Evolutionary conservation across 2,113 vertebrate genomes (phyloP), one percentile per base, ranked within the genome.

Genomic region (Hoplias malabaricus): DNA sequence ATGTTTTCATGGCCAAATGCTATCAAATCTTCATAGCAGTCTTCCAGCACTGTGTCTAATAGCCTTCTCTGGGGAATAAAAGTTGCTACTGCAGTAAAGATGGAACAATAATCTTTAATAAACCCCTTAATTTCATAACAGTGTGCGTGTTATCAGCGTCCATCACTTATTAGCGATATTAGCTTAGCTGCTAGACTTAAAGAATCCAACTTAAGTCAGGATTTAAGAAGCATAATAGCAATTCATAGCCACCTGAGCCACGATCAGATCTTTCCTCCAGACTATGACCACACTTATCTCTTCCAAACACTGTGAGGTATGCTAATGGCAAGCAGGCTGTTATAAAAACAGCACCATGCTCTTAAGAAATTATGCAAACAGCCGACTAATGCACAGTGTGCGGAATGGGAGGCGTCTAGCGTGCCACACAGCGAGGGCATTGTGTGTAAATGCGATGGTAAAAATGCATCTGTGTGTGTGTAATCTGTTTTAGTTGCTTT

Each of bases 271-370:
- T 59, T 40, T 62, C 33, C 42, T 62, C 31, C 23, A 40, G 23
- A 66, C 14, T 75, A 38, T 5, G 7, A 53, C 14, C 9, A 12
- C 38, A 61, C 65, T 69, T 61, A 59, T 46, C 53, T 69, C 27
- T 7, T n/a, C 31, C 40, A 42, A 13, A 54, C 40, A 54, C 36
- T 4, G 13, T 40, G n/a, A 68, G 46, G 36, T 61, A 69, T 69
- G 75, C 27, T 77, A 69, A 77, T 69, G 65, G 27, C 69, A 69
- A 77, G 40, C 54, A 70, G 76, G 56, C 43, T 71, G 29, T 63
- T 63, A 70, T 62, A 63, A 42, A 61, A 57, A 54, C 36, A 25
- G 40, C 2, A 16, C 29, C n/a, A 61, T 25, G 66, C 38, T 31
- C 66, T 61, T 27, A 14, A n/a, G 36, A 61, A 59, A 77, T 48